Evolutionary conservation across 2,888 invertebrate genomes (phyloP), one percentile per base, ranked within the genome.

Genomic region (Liopterus haemorrhoidalis): DNA sequence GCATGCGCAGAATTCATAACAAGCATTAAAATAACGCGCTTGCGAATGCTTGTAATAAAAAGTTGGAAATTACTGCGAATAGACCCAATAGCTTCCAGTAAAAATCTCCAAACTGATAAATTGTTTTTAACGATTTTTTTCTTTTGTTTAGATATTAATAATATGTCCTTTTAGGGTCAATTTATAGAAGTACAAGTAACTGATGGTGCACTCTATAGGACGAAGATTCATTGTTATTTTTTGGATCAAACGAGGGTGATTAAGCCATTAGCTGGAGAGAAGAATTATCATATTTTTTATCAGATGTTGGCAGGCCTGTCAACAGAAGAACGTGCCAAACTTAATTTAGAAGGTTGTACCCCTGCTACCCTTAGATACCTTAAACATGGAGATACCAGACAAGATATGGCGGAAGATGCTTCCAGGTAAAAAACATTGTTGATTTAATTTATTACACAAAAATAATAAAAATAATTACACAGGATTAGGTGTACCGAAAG

Each of bases 201-300:
- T 30, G 93, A 94, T 67, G 92, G 93, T 53, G 91, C 92, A 39
- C 75, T 95, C 42, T 92, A 93, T 70, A 80, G 93, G 63, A 93
- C 94, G 27, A 94, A 93, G 75, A 92, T 95, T 60, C 93, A 94
- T 68, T 93, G 93, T 69, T 93, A 93, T 69, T 93, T 94, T 69
- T 74, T 94, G 62, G 94, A 95, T 66, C 90, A 94, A 72, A 90
- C 89, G 37, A 79, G 94, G 50, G 92, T 94, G 41, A 90, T 92
- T 54, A 77, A 83, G 24, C 89, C 90, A 15, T 73, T 88, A 57
- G 78, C 84, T 11, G 82, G 83, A 61, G 94, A 94, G 70, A 90
- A 91, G 65, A 95, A 94, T 72, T 95, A 92, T 70, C 93, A 95
- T 68, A 92, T 95, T 59, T 95, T 95, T 72, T 95, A 95, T 72